Percentiles rank a stretch among this genome's conserved stretches.
phyloP scores from a whole-genome alignment of 2,113 vertebrate species.

The Oryzias melastigma region DNA sequence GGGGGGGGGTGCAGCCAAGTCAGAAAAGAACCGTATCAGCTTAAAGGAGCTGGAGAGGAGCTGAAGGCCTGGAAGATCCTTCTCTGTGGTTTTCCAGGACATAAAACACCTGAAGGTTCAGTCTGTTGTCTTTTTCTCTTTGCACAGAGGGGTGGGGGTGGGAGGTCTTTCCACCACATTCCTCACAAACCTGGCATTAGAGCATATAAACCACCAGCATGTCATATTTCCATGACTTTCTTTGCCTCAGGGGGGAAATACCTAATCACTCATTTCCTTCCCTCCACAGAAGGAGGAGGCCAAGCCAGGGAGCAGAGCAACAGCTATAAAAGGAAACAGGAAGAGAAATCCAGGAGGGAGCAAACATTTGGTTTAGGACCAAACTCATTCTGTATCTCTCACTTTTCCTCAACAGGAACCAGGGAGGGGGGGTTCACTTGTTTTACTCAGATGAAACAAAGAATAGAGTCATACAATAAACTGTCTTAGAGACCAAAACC shows the following conservation, averaged over 20 bases:
- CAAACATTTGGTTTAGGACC: constrained; percentile 19
- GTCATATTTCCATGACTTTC: constrained; percentile 46
- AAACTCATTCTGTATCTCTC: constrained; percentile 3
- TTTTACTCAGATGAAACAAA: no score
- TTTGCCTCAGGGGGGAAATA: constrained; percentile 42
- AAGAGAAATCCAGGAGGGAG: constrained; percentile 33
- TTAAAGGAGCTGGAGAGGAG: no score
- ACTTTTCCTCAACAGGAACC: no score
- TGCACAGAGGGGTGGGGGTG: background rate
- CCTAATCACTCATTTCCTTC: constrained; percentile 69
- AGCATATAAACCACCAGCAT: constrained; percentile 54
- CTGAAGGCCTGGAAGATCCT: background rate
- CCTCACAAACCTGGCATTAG: constrained; percentile 59
- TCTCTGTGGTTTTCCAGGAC: no score
- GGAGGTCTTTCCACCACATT: constrained; percentile 23
- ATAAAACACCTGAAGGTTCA: no score
- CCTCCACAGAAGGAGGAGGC: constrained; percentile 28
- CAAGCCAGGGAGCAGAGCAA: constrained; percentile 37
- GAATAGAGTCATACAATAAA: no score
- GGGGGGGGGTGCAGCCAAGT: constrained; percentile 41
- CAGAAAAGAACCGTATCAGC: background rate
- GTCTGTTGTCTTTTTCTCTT: no score
- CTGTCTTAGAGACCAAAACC: no score
- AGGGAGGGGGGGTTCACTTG: no score
- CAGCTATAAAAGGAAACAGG: constrained; percentile 43